Evolutionary conservation across 2,113 vertebrate genomes (phyloP), one percentile per base, ranked within the genome.

Genomic region (Chaetodon auriga): DNA sequence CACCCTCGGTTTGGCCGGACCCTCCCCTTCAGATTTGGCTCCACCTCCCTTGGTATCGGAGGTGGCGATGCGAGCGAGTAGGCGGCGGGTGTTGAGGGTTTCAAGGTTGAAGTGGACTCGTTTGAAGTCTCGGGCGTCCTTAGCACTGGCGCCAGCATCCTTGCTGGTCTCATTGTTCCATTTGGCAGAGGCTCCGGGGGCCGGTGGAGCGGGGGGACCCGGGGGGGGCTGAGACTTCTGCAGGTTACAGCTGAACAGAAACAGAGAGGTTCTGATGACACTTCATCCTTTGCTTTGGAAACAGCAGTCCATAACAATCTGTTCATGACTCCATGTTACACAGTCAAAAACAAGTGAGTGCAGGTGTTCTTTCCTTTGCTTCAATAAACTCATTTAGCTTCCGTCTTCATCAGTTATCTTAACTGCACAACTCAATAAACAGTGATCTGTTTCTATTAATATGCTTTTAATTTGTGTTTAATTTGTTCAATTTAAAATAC

Each of bases 81-180:
- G 92, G 12, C 92, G 84, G 5, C 93, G 92, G 0, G 92, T 94
- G 78, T 95, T 95, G 53, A 95, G 92, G 9, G 94, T 95, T 79
- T 97, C 96, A 64, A 95, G 91, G 51, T 95, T 94, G 83, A 96
- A 96, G 54, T 94, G 95, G 49, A 96, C 95, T 0, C 83, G 90
- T 51, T 90, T 95, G 89, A 95, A 89, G 84, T 92, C 90, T 21
- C 76, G 72, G 38, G 68, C 60, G 1, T 95, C 95, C 15, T 87
- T 93, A 48, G 14, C 48, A 10, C 2, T 12, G 43, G 43, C 8
- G 0, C 35, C 23, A 0, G 0, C 61, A 1, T 10, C 74, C 36
- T 66, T 85, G 68, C 74, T 73, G 1, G n/a, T 68, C 71, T 92
- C 93, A 0, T 90, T 92, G 49, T 90, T 80, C 63, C 90, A 91